A percentile compares a stretch with the other conserved stretches of the same genome.
Conservation (phyloP, 2,113 vertebrate species). For the Lagopus leucura region DNA sequence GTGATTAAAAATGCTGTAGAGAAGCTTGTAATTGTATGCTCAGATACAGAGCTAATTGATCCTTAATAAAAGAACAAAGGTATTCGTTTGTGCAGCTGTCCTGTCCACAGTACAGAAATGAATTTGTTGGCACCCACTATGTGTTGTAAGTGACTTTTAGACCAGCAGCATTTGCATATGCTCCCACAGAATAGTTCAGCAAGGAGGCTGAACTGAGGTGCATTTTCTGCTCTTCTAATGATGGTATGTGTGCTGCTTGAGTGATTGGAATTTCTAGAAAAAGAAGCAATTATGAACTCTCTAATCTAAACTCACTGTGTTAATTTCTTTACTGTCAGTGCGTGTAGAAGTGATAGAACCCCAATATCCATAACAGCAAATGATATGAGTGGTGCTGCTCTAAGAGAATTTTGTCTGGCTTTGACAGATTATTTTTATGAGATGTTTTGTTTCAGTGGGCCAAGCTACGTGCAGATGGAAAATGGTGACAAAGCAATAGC, state of each 20-base stretch:
- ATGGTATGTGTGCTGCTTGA: background rate
- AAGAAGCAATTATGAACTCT: background rate
- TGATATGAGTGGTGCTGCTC: background rate
- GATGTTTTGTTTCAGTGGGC: constrained; percentile 78
- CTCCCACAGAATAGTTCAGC: background rate
- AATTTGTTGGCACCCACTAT: background rate
- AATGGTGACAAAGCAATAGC: constrained; percentile 78
- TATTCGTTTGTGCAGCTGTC: background rate
- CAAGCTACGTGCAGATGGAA: constrained; percentile 79
- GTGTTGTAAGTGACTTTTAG: background rate
- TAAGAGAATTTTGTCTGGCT: background rate
- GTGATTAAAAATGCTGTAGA: background rate
- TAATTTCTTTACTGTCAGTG: background rate
- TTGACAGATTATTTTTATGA: background rate
- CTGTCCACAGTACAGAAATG: fast-evolving
- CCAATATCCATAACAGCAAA: background rate
- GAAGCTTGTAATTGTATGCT: background rate
- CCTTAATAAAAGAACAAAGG: background rate
- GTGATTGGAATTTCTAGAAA: background rate
- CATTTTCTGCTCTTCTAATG: background rate
- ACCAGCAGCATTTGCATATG: background rate
- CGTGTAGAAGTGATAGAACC: background rate
- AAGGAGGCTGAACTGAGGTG: background rate
- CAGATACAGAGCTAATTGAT: background rate
- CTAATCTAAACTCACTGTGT: background rate